These are phyloP conservation scores for Forbesichthys agassizii DNA, from an alignment of 2,113 vertebrate species.

Conservation along the genomic window DNA sequence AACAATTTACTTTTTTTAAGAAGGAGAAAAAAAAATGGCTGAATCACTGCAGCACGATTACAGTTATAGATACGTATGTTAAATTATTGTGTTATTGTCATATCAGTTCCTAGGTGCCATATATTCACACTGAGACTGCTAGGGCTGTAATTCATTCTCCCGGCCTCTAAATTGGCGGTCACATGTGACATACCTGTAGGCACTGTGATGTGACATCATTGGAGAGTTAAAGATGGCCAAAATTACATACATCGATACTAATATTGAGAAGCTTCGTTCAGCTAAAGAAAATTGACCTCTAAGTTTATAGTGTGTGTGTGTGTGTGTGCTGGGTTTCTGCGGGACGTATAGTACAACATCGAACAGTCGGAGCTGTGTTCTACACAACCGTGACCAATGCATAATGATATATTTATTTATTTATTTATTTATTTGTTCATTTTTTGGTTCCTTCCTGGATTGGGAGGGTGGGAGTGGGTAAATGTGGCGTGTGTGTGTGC, in stretches of 20 bases:
- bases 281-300: conserved; percentile 39
- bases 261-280: conserved; percentile 47
- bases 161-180: conserved; percentile 26
- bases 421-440: conserved; percentile 67
- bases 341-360: conserved; percentile 45
- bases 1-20: not conserved
- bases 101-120: conserved; percentile 1
- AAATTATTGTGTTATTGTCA: not conserved
- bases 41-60: not conserved
- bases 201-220: conserved; percentile 46
- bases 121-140: conserved; percentile 19
- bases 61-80: not conserved
- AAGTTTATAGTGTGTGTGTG: conserved; percentile 9
- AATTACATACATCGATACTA: conserved; percentile 33
- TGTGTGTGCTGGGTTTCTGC: conserved; percentile 12
- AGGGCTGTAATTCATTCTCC: conserved; percentile 30
- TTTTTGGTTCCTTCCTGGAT: conserved; percentile 42
- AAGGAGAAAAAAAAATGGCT: not conserved
- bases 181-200: conserved; percentile 30
- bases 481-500: conserved; percentile 7
- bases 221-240: conserved; percentile 8
- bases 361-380: conserved; percentile 69
- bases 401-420: conserved; percentile 74
- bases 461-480: conserved; percentile 29
- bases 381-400: conserved; percentile 65